Evolutionary conservation across 1,140 invertebrate species (phyloP).

Genomic region (Heliothis subflexa): DNA sequence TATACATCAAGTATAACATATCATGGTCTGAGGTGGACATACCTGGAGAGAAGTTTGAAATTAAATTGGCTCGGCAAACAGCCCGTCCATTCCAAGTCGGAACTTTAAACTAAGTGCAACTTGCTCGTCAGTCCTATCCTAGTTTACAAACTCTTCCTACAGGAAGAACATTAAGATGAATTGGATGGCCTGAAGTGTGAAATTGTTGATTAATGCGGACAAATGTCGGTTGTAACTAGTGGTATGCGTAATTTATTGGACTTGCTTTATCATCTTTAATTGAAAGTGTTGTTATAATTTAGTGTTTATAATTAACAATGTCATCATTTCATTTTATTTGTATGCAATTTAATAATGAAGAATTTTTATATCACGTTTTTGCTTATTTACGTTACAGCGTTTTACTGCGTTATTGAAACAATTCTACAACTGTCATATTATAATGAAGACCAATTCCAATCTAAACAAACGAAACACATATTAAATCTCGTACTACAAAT

Average conservation of each 20-base stretch:
- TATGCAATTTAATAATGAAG: too few species aligned
- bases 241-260: constrained; percentile 14
- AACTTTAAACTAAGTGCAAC: constrained; percentile 27
- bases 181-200: constrained; percentile 21
- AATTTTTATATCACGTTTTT: too few species aligned
- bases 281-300: constrained; percentile 8
- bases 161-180: constrained; percentile 26
- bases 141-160: too few species aligned
- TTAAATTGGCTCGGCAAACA: constrained; percentile 34
- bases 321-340: too few species aligned
- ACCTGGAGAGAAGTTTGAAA: constrained; percentile 56
- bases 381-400: too few species aligned
- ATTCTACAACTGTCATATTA: too few species aligned
- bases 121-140: constrained; percentile 4
- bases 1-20: constrained; percentile 61
- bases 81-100: constrained; percentile 1
- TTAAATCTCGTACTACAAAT: neutral
- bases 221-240: neutral
- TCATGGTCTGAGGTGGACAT: constrained; percentile 57
- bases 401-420: too few species aligned
- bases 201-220: constrained; percentile 23
- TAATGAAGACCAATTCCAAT: too few species aligned
- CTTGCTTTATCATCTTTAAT: neutral
- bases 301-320: constrained; percentile 7
- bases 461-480: neutral